Base-by-base conservation (phyloP, 1,140 invertebrate species). In the Drosophila tristis region DNA sequence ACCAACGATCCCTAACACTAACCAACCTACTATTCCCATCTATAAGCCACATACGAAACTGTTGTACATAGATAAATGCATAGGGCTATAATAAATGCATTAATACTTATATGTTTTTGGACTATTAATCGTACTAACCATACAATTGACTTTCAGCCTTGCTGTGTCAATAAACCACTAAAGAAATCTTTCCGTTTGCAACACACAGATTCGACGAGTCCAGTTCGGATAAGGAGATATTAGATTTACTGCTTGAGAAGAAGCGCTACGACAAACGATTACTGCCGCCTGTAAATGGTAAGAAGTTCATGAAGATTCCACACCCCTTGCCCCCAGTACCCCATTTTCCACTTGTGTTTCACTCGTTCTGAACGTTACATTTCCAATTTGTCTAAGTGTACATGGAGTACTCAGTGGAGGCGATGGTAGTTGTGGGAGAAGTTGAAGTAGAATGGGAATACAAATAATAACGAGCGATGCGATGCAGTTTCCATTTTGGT, bases 221-320 rank as follows among this genome's bases (percentile, higher is more conserved):
- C 80, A 97, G 96, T 93, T 97, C 96, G 90, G 96, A 97, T 94
- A 97, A 97, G 93, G 96, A 97, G 93, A 97, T 97, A 92, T 93
- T 97, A 93, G 96, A 97, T 94, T 95, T 96, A 92, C 93, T 97
- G 87, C 93, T 97, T 82, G 94, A 95, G 93, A 95, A 95, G 80
- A 96, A 95, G 85, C 95, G 96, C 92, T 97, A 97, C 93, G 96
- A 97, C 93, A 97, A 97, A 94, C 94, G 96, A 93, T 94, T 97
- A 90, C 93, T 96, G 90, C 96, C 96, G 90, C 96, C 96, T 90
- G 96, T 97, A 89, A 95, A 96, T 94, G 96, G 96, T 97, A 94
- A 94, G 93, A 94, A 93, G 91, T 90, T 75, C 26, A 11, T 25
- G 3, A 57, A 57, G 43, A 43, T 35, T 43, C 13, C 63, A 8